Evolutionary conservation across 2,797 vertebrate species (phyloP).

Genomic region (Gambelia wislizenii): DNA sequence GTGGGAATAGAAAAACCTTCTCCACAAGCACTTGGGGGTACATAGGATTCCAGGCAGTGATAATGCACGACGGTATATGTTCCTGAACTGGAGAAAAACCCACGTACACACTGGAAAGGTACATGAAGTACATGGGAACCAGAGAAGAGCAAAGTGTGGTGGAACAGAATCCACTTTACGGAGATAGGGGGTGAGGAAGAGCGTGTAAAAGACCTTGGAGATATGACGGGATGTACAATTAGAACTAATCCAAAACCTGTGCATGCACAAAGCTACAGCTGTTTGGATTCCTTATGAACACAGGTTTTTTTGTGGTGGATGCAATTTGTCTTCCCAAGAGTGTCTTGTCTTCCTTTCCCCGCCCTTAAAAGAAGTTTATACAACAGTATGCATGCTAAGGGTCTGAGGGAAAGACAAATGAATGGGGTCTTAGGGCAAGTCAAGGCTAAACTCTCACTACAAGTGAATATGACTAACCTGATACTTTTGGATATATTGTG

Average conservation of each 20-base stretch:
- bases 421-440: too few relatives aligned
- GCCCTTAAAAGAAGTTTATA: too few relatives aligned
- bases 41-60: accelerated
- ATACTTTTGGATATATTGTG: too few relatives aligned
- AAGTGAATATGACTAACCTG: too few relatives aligned
- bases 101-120: neutral
- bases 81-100: neutral
- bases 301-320: neutral
- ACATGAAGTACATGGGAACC: neutral
- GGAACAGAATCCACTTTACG: neutral
- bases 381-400: too few relatives aligned
- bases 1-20: conserved; percentile 42
- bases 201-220: neutral
- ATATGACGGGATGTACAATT: neutral
- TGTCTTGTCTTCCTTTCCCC: neutral
- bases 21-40: conserved; percentile 10
- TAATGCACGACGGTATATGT: neutral
- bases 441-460: too few relatives aligned
- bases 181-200: neutral
- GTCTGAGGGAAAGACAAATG: too few relatives aligned
- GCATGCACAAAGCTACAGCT: neutral
- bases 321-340: neutral
- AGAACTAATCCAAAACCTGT: neutral
- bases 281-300: neutral
- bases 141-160: neutral